Conservation (phyloP, 2,888 invertebrate genomes). For the Notodonta ziczac region DNA sequence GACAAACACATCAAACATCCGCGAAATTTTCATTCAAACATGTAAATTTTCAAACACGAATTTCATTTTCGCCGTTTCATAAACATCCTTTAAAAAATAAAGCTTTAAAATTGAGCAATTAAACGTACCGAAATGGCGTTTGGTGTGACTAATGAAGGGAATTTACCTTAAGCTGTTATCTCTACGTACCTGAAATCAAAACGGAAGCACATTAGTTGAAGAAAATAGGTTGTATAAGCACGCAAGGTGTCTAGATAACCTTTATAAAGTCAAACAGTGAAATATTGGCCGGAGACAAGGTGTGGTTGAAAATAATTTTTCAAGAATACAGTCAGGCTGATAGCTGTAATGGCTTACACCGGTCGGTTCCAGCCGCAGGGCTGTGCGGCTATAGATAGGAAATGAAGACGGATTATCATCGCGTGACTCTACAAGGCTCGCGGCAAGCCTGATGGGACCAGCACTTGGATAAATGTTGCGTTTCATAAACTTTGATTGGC, state of each 20-base stretch:
- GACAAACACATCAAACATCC: constrained; percentile 47
- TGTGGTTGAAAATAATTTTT: constrained; percentile 82
- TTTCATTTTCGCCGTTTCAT: constrained; percentile 35
- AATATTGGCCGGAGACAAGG: constrained; percentile 73
- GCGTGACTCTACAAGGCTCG: constrained; percentile 75
- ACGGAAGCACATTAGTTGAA: constrained; percentile 64
- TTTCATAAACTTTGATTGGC: constrained; percentile 36
- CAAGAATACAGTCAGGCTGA: constrained; percentile 67
- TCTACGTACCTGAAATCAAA: constrained; percentile 71
- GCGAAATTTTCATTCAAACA: constrained; percentile 44
- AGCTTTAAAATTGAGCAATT: constrained; percentile 21
- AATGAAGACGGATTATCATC: constrained; percentile 83
- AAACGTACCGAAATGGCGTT: constrained; percentile 20
- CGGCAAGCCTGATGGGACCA: constrained; percentile 36
- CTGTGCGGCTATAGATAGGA: constrained; percentile 79
- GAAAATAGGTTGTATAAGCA: constrained; percentile 59
- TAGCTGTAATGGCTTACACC: constrained; percentile 70
- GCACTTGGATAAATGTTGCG: constrained; percentile 59
- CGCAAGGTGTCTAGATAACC: constrained; percentile 69
- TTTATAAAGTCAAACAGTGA: constrained; percentile 71
- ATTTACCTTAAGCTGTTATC: constrained; percentile 29
- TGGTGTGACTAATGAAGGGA: constrained; percentile 33
- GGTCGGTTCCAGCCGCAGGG: constrained; percentile 56
- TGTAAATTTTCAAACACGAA: constrained; percentile 36
- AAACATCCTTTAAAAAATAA: constrained; percentile 28